Base-by-base conservation (phyloP, 2,888 invertebrate species). In the Pinctada fucata region DNA sequence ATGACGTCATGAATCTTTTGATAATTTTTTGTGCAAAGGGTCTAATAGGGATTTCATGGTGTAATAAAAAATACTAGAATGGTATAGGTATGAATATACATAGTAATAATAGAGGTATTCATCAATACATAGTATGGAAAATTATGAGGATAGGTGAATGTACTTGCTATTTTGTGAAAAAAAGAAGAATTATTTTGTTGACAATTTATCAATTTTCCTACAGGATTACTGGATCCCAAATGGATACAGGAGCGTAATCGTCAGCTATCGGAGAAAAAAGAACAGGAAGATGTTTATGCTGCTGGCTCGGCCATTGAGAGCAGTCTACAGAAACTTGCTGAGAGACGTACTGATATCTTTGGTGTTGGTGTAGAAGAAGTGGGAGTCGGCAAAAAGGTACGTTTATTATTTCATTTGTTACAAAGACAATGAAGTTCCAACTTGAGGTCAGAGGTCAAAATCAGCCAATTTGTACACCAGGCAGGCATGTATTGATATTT, bases 311-410 rank as follows among this genome's bases (percentile, higher is more conserved):
- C 98, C n/a, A 98, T 99, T 89, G 98, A 98, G 91, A 97, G 97
- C 65, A 97, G 97, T 90, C 95, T 99, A 91, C 98, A 98, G 92
- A 96, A 97, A 91, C 94, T 99, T 89, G 99, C 99, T 0, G 99
- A 99, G 92, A 95, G 99, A 86, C 97, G 99, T 96, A 99, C 99
- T 1, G 99, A 99, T 94, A 99, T 99, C 93, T 99, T 99, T 94
- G 99, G 99, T 93, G 97, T 97, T 82, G 79, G 79, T 58, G 97
- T 91, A 8, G 99, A 99, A 93, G 99, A 99, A 94, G 99, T 99
- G 0, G 97, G 97, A 48, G 99, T 99, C 92, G 99, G 99, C 94
- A 98, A 98, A 94, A 99, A 99, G 94, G 96, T 79, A 49, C 8
- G 70, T n/a, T 2, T 58, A 10, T 58, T 58, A 31, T 31, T 31